These are phyloP conservation scores for Portevinia maculata DNA, from an alignment of 2,888 invertebrate species.

Conservation along the genomic window DNA sequence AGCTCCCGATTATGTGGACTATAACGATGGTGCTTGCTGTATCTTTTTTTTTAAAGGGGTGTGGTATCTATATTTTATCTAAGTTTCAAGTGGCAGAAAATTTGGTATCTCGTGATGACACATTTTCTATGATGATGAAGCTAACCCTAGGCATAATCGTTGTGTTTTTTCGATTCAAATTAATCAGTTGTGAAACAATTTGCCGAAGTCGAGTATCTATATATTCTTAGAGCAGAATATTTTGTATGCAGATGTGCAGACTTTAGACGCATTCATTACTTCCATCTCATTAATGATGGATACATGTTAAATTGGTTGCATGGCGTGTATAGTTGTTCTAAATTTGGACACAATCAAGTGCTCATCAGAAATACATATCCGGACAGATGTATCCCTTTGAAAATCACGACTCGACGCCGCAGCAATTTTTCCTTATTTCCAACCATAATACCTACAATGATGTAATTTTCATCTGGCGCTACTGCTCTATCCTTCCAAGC, in stretches of 20 bases:
- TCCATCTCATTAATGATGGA: slow-evolving; percentile 25
- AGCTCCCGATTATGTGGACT: slow-evolving; percentile 60
- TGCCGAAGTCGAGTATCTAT: background rate
- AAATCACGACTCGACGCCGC: slow-evolving; percentile 15
- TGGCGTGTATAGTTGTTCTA: slow-evolving; percentile 4
- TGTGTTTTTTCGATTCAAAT: slow-evolving; percentile 35
- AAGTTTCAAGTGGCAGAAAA: slow-evolving; percentile 54
- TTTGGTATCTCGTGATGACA: slow-evolving; percentile 49
- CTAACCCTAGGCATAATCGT: slow-evolving; percentile 45
- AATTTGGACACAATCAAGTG: slow-evolving; percentile 16
- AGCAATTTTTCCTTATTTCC: background rate
- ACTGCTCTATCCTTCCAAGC: slow-evolving; percentile 16
- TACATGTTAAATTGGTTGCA: slow-evolving; percentile 31
- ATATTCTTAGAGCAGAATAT: slow-evolving; percentile 27
- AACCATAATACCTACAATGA: slow-evolving; percentile 31
- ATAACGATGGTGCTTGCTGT: slow-evolving; percentile 21
- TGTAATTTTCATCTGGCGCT: slow-evolving; percentile 64
- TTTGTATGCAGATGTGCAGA: slow-evolving; percentile 57
- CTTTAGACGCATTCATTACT: slow-evolving; percentile 33
- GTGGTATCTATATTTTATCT: background rate
- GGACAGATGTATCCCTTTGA: slow-evolving; percentile 37
- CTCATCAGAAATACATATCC: background rate
- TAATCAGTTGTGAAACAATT: slow-evolving; percentile 6
- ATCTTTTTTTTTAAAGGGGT: background rate
- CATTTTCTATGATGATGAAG: slow-evolving; percentile 42